Conservation (phyloP, 1,140 invertebrate genomes). For the Teleogryllus occipitalis region DNA sequence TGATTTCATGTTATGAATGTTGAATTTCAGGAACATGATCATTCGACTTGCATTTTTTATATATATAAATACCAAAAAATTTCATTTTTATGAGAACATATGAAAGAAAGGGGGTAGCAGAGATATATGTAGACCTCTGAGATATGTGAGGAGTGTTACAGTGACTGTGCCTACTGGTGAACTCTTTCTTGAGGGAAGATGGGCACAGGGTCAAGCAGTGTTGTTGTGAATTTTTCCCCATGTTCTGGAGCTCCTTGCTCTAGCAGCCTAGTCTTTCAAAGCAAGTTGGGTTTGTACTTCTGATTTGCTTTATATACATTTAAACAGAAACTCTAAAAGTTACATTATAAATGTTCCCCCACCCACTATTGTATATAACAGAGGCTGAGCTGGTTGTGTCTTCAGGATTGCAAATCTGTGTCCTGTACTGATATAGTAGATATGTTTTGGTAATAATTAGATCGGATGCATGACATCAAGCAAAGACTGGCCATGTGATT, state of each 20-base stretch:
- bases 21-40: neutral
- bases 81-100: neutral
- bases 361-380: constrained; percentile 10
- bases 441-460: neutral
- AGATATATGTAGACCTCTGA: no score
- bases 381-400: neutral
- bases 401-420: neutral
- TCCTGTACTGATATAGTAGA: neutral
- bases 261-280: constrained; percentile 15
- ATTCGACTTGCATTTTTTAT: neutral
- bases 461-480: neutral
- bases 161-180: neutral
- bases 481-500: neutral
- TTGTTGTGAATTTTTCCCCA: neutral
- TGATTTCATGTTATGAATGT: neutral
- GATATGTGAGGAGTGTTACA: neutral
- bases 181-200: neutral
- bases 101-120: no score
- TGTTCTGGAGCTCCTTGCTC: neutral
- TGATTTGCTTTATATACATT: constrained; percentile 10
- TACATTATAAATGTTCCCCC: constrained; percentile 3
- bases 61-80: constrained; percentile 2
- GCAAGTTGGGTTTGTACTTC: constrained; percentile 16
- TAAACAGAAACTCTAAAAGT: neutral
- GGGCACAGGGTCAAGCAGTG: neutral